A percentile compares a stretch with the other conserved stretches of the same genome.
phyloP scores from a whole-genome alignment of 2,888 invertebrate species.

The Volucella zonaria region DNA sequence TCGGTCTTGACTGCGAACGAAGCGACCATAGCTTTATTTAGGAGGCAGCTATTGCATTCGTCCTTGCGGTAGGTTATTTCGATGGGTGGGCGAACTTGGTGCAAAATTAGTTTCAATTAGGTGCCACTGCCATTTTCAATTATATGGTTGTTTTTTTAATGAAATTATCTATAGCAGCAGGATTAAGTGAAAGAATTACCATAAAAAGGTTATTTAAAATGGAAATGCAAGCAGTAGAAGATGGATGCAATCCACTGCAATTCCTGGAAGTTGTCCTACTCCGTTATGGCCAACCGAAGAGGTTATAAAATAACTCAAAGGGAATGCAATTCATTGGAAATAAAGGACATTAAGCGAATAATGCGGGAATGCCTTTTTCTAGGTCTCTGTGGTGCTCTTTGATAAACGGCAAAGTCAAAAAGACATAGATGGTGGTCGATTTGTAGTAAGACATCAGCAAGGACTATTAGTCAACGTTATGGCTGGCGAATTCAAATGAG shows the following conservation, averaged over 20 bases:
- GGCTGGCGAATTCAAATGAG: too few species aligned
- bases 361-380: conserved; percentile 25
- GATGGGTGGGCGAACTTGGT: not conserved
- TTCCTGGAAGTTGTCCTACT: not conserved
- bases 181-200: conserved; percentile 12
- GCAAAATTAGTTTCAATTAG: conserved; percentile 47
- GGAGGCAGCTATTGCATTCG: conserved; percentile 1
- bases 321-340: conserved; percentile 35
- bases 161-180: conserved; percentile 11
- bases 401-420: not conserved
- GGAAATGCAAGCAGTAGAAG: conserved; percentile 19
- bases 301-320: not conserved
- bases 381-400: not conserved
- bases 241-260: not conserved
- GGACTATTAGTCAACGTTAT: too few species aligned
- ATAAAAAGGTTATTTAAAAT: conserved; percentile 26
- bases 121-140: conserved; percentile 23
- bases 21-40: not conserved
- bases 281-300: not conserved
- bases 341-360: conserved; percentile 37
- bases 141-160: conserved; percentile 9
- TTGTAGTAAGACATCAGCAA: too few species aligned
- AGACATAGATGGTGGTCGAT: too few species aligned
- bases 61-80: not conserved
- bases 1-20: not conserved